phyloP scores from a whole-genome alignment of 30 jellyfish, hydroid and myxozoan species.

The Turritopsis rubra region DNA sequence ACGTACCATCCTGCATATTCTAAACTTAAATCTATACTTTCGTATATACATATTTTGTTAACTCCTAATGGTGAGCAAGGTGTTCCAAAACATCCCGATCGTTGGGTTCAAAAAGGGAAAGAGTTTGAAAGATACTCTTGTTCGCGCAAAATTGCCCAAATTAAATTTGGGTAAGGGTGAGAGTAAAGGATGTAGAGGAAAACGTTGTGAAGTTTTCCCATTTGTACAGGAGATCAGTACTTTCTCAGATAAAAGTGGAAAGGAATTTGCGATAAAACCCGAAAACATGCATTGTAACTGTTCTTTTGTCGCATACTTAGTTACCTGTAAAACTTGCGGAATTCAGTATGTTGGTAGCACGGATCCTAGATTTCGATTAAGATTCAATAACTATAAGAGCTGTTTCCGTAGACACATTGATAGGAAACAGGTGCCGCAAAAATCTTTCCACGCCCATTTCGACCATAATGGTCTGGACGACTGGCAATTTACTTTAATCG shows the following conservation, averaged over 20 bases:
- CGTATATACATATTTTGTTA: neutral
- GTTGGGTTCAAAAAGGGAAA: neutral
- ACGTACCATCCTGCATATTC: slow-evolving; percentile 3
- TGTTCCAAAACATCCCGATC: neutral
- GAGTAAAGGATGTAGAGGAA: too few relatives aligned
- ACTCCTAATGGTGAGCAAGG: slow-evolving; percentile 1
- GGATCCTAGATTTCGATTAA: neutral
- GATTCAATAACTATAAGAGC: slow-evolving; percentile 3
- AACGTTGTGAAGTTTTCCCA: too few relatives aligned
- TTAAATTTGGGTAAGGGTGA: neutral
- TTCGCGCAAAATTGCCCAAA: neutral
- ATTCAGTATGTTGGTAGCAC: neutral
- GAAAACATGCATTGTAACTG: slow-evolving; percentile 1
- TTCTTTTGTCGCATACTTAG: neutral
- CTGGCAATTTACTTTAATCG: neutral
- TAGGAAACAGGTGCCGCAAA: too few relatives aligned
- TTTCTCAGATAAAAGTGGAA: too few relatives aligned
- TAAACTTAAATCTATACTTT: neutral
- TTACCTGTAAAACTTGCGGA: neutral
- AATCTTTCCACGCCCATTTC: too few relatives aligned
- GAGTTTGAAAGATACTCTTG: slow-evolving; percentile 5
- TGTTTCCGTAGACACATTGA: neutral
- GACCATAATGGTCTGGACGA: neutral
- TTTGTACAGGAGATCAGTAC: too few relatives aligned
- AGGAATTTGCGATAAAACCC: too few relatives aligned